A percentile compares a stretch with the other conserved stretches of the same genome.
Evolutionary conservation across 2,888 invertebrate genomes (phyloP).

Genomic region (Sarcophaga carnaria): DNA sequence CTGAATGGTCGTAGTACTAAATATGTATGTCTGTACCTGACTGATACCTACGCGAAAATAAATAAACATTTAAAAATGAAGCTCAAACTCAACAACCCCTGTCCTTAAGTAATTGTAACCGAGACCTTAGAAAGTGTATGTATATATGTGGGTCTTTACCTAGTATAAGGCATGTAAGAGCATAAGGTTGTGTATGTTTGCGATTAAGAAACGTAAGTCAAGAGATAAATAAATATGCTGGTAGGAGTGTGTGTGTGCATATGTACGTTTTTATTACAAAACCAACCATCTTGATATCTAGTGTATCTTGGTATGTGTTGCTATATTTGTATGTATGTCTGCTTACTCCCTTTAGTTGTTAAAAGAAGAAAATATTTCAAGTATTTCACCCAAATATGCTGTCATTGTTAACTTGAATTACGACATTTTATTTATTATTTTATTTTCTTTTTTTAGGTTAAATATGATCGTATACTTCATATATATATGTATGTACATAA

Average conservation of each 20-base stretch:
- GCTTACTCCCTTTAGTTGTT: neutral
- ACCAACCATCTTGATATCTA: neutral
- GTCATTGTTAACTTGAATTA: constrained; percentile 47
- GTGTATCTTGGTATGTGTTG: neutral
- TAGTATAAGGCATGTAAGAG: no score
- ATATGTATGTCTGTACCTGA: no score
- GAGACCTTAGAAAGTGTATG: neutral
- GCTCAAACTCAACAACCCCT: no score
- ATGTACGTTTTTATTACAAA: neutral
- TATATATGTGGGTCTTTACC: neutral
- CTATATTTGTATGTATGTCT: neutral
- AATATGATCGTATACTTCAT: neutral
- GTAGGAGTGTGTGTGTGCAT: neutral
- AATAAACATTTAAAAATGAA: no score
- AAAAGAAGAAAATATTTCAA: constrained; percentile 45
- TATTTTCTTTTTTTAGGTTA: neutral
- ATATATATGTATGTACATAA: neutral
- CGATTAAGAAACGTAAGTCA: constrained; percentile 40
- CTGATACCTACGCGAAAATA: no score
- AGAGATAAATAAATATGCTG: constrained; percentile 24
- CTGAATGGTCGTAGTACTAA: no score
- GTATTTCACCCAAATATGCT: constrained; percentile 51
- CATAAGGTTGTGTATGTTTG: constrained; percentile 15
- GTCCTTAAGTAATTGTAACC: neutral
- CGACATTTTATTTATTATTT: constrained; percentile 21